Evolutionary conservation across 2,888 invertebrate genomes (phyloP), one percentile per base, ranked within the genome.

Genomic region (Polyommatus iphigenia): DNA sequence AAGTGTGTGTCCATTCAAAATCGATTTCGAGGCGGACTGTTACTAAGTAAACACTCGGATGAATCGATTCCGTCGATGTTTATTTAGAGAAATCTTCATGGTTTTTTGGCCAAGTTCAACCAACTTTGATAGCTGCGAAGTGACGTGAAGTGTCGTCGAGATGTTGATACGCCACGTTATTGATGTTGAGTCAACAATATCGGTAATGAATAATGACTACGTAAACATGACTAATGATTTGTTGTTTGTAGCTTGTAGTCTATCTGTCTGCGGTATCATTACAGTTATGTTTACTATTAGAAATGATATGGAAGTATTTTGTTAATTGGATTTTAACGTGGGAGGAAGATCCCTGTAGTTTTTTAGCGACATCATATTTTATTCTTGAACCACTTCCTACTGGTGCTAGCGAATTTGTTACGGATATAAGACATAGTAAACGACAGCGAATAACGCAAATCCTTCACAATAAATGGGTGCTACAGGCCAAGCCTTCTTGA

Each of bases 1-100:
- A 77, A 62, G 54, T 62, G 29, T 29, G 72, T 80, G 80, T 82
- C 85, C 85, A 87, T 86, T 85, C 82, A 83, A 88, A 92, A 90
- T 90, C 90, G 89, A 91, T 91, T 91, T 88, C 86, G 89, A 91
- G 88, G 87, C 90, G 88, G 89, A 88, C 88, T 92, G 91, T 92
- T 92, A 91, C 92, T 91, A 91, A 91, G 91, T 91, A 93, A 93
- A 93, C 87, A 93, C 90, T 91, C 83, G 90, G 89, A 88, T 88
- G 88, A 90, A 92, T 91, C 90, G 88, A 90, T 91, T 89, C 87
- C 87, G 85, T 86, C 85, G 86, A 88, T 93, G 88, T 93, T 93
- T 91, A 90, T 92, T 92, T 91, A 86, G 88, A 87, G 86, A 87
- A 87, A 87, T 88, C 87, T 90, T 88, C 89, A 89, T 88, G 90